These are phyloP conservation scores for Heterocephalus glaber DNA, from an alignment of 2,113 vertebrate genomes.

Conservation along the genomic window DNA sequence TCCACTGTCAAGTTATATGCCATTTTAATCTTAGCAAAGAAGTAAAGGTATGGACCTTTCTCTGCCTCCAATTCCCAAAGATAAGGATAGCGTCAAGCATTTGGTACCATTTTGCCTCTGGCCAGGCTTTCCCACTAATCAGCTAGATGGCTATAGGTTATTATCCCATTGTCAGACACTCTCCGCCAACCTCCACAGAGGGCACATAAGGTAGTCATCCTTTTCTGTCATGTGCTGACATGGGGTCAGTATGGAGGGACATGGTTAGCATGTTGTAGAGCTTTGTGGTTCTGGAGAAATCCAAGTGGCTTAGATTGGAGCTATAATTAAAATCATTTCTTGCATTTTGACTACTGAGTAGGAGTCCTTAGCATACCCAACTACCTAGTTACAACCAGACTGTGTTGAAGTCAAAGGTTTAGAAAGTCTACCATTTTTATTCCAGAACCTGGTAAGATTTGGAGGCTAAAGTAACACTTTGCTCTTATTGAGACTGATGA, in stretches of 20 bases:
- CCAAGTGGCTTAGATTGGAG: background rate
- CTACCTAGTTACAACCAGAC: background rate
- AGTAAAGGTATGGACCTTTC: background rate
- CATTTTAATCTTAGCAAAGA: conserved; percentile 7
- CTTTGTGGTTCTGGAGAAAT: background rate
- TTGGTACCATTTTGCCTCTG: background rate
- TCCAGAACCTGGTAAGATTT: background rate
- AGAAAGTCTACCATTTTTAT: background rate
- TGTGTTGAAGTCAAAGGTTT: background rate
- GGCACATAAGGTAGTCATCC: fast-evolving
- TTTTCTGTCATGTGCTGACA: background rate
- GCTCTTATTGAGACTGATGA: background rate
- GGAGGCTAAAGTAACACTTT: background rate
- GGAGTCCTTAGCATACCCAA: background rate
- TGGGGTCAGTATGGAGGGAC: background rate
- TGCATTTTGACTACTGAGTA: background rate
- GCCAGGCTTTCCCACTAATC: background rate
- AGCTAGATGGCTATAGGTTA: background rate
- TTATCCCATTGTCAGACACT: background rate
- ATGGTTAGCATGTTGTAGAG: background rate
- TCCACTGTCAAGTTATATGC: background rate
- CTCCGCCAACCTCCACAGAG: background rate
- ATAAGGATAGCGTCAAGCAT: background rate
- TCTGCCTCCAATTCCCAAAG: background rate
- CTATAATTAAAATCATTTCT: background rate